phyloP scores from a whole-genome alignment of 2,113 vertebrate species.

The Verasper variegatus region DNA sequence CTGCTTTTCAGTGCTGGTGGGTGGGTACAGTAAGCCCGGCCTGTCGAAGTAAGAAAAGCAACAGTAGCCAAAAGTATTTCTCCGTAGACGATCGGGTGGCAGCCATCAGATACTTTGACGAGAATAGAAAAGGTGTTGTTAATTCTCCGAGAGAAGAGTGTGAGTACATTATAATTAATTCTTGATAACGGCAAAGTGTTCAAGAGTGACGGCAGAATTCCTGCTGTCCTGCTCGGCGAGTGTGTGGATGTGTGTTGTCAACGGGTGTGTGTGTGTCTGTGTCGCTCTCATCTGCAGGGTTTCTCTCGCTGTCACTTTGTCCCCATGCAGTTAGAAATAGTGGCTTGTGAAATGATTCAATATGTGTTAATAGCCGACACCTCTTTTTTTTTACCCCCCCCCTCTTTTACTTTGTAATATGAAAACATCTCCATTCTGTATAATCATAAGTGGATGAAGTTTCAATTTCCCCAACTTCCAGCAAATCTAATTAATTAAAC shows the following conservation, averaged over 20 bases:
- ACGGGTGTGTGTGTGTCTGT: background rate
- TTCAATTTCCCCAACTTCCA: conserved; percentile 66
- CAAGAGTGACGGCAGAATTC: conserved; percentile 43
- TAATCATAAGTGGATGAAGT: conserved; percentile 61
- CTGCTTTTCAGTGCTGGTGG: background rate
- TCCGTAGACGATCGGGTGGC: conserved; percentile 24
- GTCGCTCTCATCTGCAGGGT: background rate
- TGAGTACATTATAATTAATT: conserved; percentile 64
- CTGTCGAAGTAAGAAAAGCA: conserved; percentile 21
- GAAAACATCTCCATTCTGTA: conserved; percentile 61
- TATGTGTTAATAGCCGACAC: conserved; percentile 19
- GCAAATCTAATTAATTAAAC: conserved; percentile 71
- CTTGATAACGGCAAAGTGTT: conserved; percentile 36
- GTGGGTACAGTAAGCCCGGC: background rate
- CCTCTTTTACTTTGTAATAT: conserved; percentile 12
- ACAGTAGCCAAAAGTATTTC: conserved; percentile 27
- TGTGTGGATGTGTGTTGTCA: background rate
- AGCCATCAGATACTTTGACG: conserved; percentile 46
- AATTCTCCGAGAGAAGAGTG: conserved; percentile 49
- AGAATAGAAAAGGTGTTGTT: conserved; percentile 62
- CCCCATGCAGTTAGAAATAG: background rate
- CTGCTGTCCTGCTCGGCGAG: conserved; percentile 34
- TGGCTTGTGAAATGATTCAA: conserved; percentile 29
- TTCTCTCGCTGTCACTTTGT: background rate
- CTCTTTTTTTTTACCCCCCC: too few species aligned